A percentile compares a stretch with the other conserved stretches of the same genome.
These are phyloP conservation scores for Periphyllus acericola DNA, from an alignment of 2,888 invertebrate genomes.

Conservation along the genomic window DNA sequence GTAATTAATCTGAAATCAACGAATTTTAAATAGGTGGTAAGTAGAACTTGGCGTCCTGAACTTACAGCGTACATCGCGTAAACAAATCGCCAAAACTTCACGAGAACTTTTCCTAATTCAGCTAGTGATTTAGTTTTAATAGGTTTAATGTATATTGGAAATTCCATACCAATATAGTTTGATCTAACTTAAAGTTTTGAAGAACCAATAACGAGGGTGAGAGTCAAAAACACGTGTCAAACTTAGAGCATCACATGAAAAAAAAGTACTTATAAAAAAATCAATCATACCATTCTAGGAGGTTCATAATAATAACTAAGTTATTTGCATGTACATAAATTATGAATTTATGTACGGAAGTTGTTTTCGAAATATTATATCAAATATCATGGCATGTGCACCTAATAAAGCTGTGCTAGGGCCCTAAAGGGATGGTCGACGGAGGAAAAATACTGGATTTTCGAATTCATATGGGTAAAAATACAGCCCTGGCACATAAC, in stretches of 20 bases:
- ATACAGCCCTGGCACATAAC: no score
- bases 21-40: not conserved
- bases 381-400: no score
- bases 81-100: constrained; percentile 20
- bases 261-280: not conserved
- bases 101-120: not conserved
- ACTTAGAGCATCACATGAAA: not conserved
- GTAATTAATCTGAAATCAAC: not conserved
- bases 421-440: no score
- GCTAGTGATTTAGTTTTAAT: constrained; percentile 24
- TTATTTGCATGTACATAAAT: no score
- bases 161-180: not conserved
- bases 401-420: no score
- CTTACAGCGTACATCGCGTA: no score
- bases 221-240: not conserved
- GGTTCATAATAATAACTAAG: no score
- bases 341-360: no score
- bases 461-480: no score
- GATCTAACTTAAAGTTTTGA: not conserved
- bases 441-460: no score
- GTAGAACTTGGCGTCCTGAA: not conserved
- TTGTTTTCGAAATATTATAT: no score
- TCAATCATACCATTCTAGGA: not conserved
- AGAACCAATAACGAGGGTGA: not conserved
- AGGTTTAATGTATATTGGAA: not conserved